These are phyloP conservation scores for Arenaria interpres DNA, from an alignment of 2,113 vertebrate species.

Conservation along the genomic window DNA sequence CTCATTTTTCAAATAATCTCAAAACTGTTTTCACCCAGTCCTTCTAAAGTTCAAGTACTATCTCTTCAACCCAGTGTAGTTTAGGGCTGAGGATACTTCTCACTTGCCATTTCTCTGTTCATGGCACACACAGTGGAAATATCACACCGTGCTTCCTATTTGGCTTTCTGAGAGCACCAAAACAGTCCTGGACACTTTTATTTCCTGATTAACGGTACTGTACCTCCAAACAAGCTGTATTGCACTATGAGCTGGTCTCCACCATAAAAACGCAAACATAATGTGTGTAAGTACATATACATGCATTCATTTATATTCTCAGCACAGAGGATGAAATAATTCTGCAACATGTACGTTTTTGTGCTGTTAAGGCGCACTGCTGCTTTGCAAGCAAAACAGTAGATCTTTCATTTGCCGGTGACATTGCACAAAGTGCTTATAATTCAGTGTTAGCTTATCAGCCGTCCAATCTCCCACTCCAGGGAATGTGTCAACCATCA, in stretches of 20 bases:
- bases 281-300: not conserved
- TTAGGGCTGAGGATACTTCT: not conserved
- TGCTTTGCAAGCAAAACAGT: constrained; percentile 79
- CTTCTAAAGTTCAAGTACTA: not conserved
- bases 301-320: constrained; percentile 58
- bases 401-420: constrained; percentile 76
- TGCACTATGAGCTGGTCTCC: not conserved
- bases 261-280: not conserved
- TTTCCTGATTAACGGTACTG: constrained; percentile 36
- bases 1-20: not conserved
- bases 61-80: not conserved
- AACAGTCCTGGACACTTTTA: constrained; percentile 1
- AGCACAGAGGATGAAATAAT: constrained; percentile 68
- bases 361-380: constrained; percentile 48
- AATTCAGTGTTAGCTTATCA: constrained; percentile 86
- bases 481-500: constrained; percentile 82
- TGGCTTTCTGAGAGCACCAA: constrained; percentile 23
- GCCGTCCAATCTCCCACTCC: constrained; percentile 78
- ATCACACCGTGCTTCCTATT: not conserved
- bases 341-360: constrained; percentile 65
- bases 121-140: not conserved
- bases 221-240: not conserved
- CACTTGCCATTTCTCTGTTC: not conserved
- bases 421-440: constrained; percentile 82
- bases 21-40: not conserved